Conservation (phyloP, 2,888 invertebrate genomes). For the Hipparchia sbordonii region DNA sequence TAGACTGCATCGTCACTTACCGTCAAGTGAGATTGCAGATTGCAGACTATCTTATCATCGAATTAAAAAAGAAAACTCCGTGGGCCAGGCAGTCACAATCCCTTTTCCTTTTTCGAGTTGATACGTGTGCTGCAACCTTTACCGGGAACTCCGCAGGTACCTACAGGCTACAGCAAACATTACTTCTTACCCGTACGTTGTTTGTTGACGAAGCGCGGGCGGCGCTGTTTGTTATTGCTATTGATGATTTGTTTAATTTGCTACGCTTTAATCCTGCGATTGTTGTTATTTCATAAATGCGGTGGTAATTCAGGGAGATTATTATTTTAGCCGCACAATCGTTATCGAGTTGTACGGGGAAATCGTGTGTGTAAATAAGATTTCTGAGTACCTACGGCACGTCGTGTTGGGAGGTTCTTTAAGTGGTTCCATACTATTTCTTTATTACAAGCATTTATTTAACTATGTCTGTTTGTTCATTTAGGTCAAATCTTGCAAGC, state of each 20-base stretch:
- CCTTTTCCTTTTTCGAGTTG: too few relatives aligned
- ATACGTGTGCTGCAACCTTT: neutral
- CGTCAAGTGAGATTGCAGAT: too few relatives aligned
- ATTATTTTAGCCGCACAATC: neutral
- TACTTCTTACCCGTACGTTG: slow-evolving; percentile 10
- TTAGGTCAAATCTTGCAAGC: too few relatives aligned
- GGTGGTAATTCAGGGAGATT: slow-evolving; percentile 11
- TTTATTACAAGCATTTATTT: too few relatives aligned
- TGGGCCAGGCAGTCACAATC: too few relatives aligned
- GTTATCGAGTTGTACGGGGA: neutral
- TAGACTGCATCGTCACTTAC: too few relatives aligned
- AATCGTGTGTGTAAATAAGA: neutral
- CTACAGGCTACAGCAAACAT: slow-evolving; percentile 8
- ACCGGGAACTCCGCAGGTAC: neutral
- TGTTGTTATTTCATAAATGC: slow-evolving; percentile 16
- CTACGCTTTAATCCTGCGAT: slow-evolving; percentile 17
- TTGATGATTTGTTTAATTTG: slow-evolving; percentile 27
- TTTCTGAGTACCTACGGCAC: neutral
- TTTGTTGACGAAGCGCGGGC: slow-evolving; percentile 6
- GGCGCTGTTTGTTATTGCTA: slow-evolving; percentile 23
- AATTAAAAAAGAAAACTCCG: too few relatives aligned
- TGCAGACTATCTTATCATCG: too few relatives aligned
- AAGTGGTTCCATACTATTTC: too few relatives aligned
- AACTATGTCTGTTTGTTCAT: too few relatives aligned
- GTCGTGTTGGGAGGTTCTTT: too few relatives aligned